Conservation (phyloP, 2,888 invertebrate species). For the Glaucopsyche alexis region DNA sequence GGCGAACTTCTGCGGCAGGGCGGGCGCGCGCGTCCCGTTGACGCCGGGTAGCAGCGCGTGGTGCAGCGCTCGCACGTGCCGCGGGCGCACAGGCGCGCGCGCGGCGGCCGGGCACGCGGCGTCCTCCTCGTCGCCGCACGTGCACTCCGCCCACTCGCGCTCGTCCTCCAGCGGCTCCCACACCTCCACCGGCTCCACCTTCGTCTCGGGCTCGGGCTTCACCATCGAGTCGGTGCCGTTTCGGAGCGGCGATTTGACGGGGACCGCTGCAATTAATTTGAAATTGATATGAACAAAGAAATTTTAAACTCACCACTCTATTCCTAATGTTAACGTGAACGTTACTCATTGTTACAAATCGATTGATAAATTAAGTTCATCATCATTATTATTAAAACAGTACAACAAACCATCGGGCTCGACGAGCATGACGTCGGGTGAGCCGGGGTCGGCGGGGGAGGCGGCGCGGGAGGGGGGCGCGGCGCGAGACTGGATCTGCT, state of each 20-base stretch:
- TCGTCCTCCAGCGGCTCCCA: slow-evolving; percentile 58
- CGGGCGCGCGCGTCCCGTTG: slow-evolving; percentile 79
- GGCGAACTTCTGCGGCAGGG: slow-evolving; percentile 61
- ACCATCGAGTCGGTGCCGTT: slow-evolving; percentile 52
- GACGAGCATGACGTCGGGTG: slow-evolving; percentile 71
- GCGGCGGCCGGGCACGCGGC: slow-evolving; percentile 59
- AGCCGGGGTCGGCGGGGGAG: slow-evolving; percentile 53
- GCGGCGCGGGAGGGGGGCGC: slow-evolving; percentile 48
- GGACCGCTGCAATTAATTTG: slow-evolving; percentile 44
- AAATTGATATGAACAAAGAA: neutral
- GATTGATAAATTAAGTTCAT: neutral
- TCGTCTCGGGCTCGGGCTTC: slow-evolving; percentile 37
- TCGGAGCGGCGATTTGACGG: slow-evolving; percentile 61
- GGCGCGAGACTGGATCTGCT: slow-evolving; percentile 85
- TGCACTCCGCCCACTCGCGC: slow-evolving; percentile 55
- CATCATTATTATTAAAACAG: neutral
- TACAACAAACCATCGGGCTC: slow-evolving; percentile 58
- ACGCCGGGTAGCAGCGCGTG: slow-evolving; percentile 78
- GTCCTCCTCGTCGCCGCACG: slow-evolving; percentile 50
- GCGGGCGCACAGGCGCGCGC: slow-evolving; percentile 73
- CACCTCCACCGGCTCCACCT: slow-evolving; percentile 39
- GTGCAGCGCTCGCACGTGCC: slow-evolving; percentile 77
- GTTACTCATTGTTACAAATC: neutral
- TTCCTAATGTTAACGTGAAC: slow-evolving; percentile 29
- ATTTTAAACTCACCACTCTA: neutral